phyloP scores from a whole-genome alignment of 2,113 vertebrate species.

The Pycnonotus jocosus region DNA sequence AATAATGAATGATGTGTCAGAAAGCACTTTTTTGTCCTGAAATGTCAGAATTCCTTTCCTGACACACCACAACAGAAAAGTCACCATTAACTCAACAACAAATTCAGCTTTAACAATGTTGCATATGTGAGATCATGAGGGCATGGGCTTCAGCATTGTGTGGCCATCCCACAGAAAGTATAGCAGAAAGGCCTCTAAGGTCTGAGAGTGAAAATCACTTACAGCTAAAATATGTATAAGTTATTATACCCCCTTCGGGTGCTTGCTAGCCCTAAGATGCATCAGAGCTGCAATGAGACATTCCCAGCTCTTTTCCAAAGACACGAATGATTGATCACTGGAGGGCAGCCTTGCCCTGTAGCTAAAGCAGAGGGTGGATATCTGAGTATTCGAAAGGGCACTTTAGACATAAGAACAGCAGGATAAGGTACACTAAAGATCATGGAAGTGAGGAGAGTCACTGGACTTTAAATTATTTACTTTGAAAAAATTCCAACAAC shows the following conservation, averaged over 20 bases:
- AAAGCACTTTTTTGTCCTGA: not conserved
- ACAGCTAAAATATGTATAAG: not conserved
- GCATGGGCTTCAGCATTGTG: not conserved
- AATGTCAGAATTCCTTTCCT: not conserved
- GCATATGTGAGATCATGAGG: not conserved
- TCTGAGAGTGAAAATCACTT: not conserved
- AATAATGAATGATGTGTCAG: not conserved
- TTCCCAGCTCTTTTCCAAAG: not conserved
- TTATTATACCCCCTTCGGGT: not conserved
- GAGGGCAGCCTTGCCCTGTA: conserved; percentile 22
- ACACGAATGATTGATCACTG: not conserved
- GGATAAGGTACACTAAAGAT: not conserved
- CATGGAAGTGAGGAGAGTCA: not conserved
- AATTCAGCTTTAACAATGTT: not conserved
- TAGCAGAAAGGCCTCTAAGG: not conserved
- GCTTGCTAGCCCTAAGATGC: not conserved
- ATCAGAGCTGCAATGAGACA: not conserved
- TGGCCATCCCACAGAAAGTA: not conserved
- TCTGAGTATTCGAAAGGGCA: not conserved
- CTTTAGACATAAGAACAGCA: not conserved
- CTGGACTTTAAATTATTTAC: not conserved
- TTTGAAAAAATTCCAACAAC: not conserved
- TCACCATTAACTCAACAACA: not conserved
- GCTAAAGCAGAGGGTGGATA: not conserved
- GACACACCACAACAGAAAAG: not conserved